These are phyloP conservation scores for Cecropterus lyciades DNA, from an alignment of 1,140 invertebrate genomes.

Conservation along the genomic window DNA sequence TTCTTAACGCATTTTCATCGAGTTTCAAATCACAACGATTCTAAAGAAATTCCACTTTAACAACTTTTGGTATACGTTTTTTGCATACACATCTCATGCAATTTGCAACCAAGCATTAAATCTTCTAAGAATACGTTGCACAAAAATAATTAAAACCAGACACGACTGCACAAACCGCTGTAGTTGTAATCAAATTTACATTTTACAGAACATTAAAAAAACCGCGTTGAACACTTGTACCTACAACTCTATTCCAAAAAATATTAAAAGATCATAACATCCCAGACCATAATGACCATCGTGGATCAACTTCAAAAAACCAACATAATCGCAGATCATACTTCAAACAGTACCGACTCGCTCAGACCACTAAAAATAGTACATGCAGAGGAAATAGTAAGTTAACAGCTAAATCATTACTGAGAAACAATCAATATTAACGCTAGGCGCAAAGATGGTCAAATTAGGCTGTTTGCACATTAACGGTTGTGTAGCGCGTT, in stretches of 20 bases:
- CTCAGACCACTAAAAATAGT: conserved; percentile 22
- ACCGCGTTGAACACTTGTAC: too few relatives aligned
- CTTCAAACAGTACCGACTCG: conserved; percentile 16
- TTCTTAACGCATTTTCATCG: too few relatives aligned
- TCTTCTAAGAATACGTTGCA: too few relatives aligned
- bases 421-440: conserved; percentile 56
- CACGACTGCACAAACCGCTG: too few relatives aligned
- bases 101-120: too few relatives aligned
- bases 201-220: not conserved
- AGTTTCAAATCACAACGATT: too few relatives aligned
- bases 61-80: too few relatives aligned
- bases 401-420: conserved; percentile 45
- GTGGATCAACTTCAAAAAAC: conserved; percentile 7
- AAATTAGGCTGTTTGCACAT: conserved; percentile 6
- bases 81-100: too few relatives aligned
- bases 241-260: not conserved
- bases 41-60: too few relatives aligned
- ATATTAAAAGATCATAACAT: conserved; percentile 1
- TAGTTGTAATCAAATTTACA: not conserved
- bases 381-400: conserved; percentile 15
- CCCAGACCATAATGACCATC: not conserved
- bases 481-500: conserved; percentile 3
- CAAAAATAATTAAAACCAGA: too few relatives aligned
- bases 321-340: conserved; percentile 18
- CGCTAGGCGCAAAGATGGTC: conserved; percentile 45